Evolutionary conservation across 2,888 invertebrate genomes (phyloP).

Genomic region (Hecatera dysodea): DNA sequence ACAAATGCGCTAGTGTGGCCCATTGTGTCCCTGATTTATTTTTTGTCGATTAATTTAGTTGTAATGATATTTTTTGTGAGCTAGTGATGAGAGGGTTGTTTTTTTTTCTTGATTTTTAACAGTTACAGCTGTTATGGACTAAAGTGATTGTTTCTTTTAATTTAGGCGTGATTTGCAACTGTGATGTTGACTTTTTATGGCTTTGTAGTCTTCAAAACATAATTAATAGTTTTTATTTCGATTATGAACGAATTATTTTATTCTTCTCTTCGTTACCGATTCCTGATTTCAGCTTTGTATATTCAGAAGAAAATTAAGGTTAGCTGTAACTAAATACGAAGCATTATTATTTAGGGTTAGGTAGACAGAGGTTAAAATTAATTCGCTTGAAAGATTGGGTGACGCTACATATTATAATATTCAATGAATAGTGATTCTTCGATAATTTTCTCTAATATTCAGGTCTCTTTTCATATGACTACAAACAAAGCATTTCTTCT

Average conservation of each 20-base stretch:
- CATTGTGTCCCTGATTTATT: conserved; percentile 65
- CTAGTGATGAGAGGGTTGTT: conserved; percentile 19
- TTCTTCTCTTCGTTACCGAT: too few species aligned
- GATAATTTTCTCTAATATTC: neutral
- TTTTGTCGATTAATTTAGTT: conserved; percentile 64
- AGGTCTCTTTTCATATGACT: conserved; percentile 11
- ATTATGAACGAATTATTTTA: too few species aligned
- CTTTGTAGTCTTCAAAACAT: neutral
- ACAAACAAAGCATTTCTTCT: conserved; percentile 52
- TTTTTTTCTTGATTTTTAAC: conserved; percentile 9
- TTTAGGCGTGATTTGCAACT: conserved; percentile 10
- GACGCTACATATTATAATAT: neutral
- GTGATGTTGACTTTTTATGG: neutral
- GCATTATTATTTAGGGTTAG: too few species aligned
- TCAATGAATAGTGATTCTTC: neutral
- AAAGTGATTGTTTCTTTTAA: neutral
- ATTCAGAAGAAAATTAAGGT: neutral
- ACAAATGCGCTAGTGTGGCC: conserved; percentile 76
- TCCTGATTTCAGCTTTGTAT: neutral
- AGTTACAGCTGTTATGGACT: neutral
- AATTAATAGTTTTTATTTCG: too few species aligned
- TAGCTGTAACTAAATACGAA: neutral
- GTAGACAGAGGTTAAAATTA: neutral
- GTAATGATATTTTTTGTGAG: conserved; percentile 44
- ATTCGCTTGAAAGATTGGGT: neutral